Conservation (phyloP, 2,113 vertebrate species). For the Aythya baeri region DNA sequence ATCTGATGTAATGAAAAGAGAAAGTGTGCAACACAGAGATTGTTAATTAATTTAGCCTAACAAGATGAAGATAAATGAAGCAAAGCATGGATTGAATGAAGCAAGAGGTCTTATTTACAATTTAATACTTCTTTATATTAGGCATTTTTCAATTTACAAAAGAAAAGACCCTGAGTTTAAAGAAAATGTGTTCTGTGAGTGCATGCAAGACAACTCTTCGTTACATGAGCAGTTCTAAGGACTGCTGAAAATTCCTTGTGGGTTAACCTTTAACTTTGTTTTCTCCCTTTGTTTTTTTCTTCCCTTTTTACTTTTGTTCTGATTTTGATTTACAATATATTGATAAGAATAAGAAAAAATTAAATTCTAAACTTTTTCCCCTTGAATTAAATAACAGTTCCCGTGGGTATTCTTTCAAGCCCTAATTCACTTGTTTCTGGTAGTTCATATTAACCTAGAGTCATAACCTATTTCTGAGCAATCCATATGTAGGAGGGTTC, state of each 20-base stretch:
- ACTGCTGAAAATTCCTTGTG: constrained; percentile 58
- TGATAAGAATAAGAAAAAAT: background rate
- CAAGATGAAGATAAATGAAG: constrained; percentile 99
- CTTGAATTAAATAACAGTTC: background rate
- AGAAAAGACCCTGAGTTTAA: constrained; percentile 53
- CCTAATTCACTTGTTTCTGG: background rate
- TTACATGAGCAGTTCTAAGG: constrained; percentile 47
- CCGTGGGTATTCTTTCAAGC: background rate
- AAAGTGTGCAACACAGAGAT: constrained; percentile 96
- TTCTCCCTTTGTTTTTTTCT: background rate
- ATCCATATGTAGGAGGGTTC: background rate
- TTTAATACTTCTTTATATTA: constrained; percentile 78
- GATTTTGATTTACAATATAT: constrained; percentile 5
- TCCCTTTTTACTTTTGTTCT: background rate
- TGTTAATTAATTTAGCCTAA: constrained; percentile 99
- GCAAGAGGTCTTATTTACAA: constrained; percentile 90
- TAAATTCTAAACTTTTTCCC: background rate
- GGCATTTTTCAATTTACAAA: constrained; percentile 68
- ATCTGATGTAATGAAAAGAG: constrained; percentile 99
- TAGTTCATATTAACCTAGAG: background rate
- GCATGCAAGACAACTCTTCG: constrained; percentile 21
- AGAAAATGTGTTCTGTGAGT: constrained; percentile 39
- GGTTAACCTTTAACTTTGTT: constrained; percentile 69
- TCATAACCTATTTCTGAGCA: background rate
- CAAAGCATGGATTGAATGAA: constrained; percentile 89